Percentiles rank a stretch among this genome's conserved stretches.
Conservation (phyloP, 1,140 invertebrate genomes). For the Geopemphigus sp. region DNA sequence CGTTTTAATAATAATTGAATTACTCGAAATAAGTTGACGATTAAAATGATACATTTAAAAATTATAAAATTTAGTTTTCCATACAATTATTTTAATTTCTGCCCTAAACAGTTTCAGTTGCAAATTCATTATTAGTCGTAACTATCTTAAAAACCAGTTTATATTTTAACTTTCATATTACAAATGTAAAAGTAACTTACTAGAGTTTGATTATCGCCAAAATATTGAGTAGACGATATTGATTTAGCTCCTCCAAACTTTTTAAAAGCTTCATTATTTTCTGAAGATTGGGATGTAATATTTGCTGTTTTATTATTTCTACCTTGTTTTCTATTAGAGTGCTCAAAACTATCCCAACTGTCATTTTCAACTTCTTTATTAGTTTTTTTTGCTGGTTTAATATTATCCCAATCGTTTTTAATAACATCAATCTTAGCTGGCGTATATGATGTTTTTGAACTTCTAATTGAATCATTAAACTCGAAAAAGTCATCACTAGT, state of each 20-base stretch:
- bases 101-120: no score
- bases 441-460: conserved; percentile 6
- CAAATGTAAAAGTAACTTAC: conserved; percentile 53
- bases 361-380: conserved; percentile 22
- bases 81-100: no score
- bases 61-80: no score
- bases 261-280: conserved; percentile 70
- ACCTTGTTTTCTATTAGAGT: conserved; percentile 3
- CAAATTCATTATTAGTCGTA: no score
- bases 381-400: conserved; percentile 42
- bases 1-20: no score
- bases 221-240: conserved; percentile 96
- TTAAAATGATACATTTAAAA: no score
- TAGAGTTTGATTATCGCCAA: conserved; percentile 62
- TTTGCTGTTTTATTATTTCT: conserved; percentile 28
- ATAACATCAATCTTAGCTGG: conserved; percentile 30
- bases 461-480: conserved; percentile 32
- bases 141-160: no score
- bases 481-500: conserved; percentile 36
- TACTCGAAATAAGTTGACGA: no score
- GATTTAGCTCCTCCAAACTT: conserved; percentile 96
- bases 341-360: conserved; percentile 25
- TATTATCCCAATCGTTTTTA: conserved; percentile 47
- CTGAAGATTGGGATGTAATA: not conserved
- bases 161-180: not conserved